Evolutionary conservation across 2,888 invertebrate species (phyloP).

Genomic region (Celastrina argiolus): DNA sequence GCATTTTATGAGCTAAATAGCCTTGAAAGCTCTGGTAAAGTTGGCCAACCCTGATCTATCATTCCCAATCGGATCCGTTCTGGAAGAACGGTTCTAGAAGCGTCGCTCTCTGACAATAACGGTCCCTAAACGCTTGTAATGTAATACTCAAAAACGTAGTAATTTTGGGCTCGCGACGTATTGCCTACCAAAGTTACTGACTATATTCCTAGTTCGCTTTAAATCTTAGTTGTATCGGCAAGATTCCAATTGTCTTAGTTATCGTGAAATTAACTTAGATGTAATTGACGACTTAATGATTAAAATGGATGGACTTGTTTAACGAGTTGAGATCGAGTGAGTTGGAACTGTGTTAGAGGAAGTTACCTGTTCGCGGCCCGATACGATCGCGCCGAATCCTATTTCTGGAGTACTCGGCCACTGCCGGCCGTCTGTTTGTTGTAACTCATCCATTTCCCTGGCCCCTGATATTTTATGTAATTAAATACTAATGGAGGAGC

Average conservation of each 20-base stretch:
- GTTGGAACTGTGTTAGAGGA: constrained; percentile 71
- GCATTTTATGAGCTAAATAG: too few species aligned
- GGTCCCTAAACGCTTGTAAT: constrained; percentile 1
- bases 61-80: background rate
- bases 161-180: constrained; percentile 47
- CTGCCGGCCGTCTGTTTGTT: constrained; percentile 37
- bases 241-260: constrained; percentile 71
- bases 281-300: constrained; percentile 48
- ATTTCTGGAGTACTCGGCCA: constrained; percentile 18
- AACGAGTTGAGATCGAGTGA: constrained; percentile 60
- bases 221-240: constrained; percentile 73
- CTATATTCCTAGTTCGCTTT: constrained; percentile 77
- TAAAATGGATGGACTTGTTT: constrained; percentile 44
- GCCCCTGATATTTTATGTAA: constrained; percentile 47
- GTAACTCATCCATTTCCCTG: constrained; percentile 38
- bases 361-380: constrained; percentile 45
- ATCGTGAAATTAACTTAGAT: constrained; percentile 63
- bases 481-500: constrained; percentile 53
- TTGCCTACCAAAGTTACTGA: constrained; percentile 75
- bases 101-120: constrained; percentile 50
- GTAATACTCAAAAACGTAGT: constrained; percentile 25
- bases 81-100: constrained; percentile 26
- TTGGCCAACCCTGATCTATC: background rate
- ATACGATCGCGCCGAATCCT: constrained; percentile 17
- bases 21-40: background rate